Conservation (phyloP, 2,797 vertebrate species). For the Tokudaia tokunoshimensis region DNA sequence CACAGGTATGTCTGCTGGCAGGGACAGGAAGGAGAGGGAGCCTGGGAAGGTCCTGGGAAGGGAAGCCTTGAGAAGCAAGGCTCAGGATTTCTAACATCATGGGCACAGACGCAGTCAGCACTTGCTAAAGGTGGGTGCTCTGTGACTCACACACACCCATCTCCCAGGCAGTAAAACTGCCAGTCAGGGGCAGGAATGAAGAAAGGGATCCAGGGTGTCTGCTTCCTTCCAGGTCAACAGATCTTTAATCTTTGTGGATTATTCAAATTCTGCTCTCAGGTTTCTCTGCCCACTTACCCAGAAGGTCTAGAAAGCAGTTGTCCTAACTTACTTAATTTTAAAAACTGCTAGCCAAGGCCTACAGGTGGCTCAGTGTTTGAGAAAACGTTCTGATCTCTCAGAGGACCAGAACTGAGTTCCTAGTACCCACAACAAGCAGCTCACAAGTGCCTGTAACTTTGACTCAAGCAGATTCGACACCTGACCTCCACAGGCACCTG, state of each 20-base stretch:
- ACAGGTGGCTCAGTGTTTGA: not conserved
- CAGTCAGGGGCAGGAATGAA: not conserved
- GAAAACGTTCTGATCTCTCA: not conserved
- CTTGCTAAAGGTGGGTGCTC: not conserved
- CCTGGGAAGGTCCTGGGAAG: not conserved
- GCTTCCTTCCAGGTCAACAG: not conserved
- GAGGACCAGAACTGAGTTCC: not conserved
- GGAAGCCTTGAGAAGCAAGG: not conserved
- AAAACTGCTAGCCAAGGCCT: not conserved
- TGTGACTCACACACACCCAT: constrained; percentile 42
- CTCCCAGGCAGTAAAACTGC: constrained; percentile 20
- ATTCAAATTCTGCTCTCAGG: not conserved
- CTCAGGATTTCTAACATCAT: not conserved
- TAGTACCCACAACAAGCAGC: not conserved
- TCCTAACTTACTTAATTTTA: not conserved
- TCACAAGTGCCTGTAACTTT: not conserved
- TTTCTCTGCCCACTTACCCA: constrained; percentile 1
- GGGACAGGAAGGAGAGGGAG: constrained; percentile 20
- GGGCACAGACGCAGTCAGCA: not conserved
- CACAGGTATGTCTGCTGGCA: constrained; percentile 50
- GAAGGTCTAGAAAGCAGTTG: not conserved
- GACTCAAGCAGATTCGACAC: not conserved
- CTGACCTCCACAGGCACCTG: not conserved
- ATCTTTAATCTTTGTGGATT: not conserved
- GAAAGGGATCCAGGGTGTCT: not conserved